Base-by-base conservation (phyloP, 2,113 vertebrate species). In the Struthidea cinerea region DNA sequence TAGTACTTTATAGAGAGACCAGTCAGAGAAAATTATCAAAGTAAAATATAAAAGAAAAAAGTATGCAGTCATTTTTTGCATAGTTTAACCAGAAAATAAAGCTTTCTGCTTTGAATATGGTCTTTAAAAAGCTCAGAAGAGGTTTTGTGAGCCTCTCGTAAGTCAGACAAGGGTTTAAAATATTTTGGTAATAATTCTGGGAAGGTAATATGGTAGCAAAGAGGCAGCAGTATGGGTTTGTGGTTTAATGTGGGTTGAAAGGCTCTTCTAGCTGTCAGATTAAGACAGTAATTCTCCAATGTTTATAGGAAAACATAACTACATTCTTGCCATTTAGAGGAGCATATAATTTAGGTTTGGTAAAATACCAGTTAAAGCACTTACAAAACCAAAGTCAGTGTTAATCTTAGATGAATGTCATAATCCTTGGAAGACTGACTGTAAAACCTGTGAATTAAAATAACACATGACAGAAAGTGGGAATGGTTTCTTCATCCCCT, bases 371-470 rank as follows among this genome's bases (percentile, higher is more conserved):
- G 35, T 35, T 85, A 55, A 93, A 96, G 33, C 30, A 68, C 42
- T 89, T 83, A 65, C 63, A 70, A 80, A 57, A 63, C 49, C 44
- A 44, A 64, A 84, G 82, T 93, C 81, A 53, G 52, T 39, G 30
- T 86, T 87, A 87, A 49, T 89, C 53, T 79, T 63, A 83, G 35
- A 88, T 94, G 95, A 80, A 39, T 90, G 23, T 93, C 67, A 91
- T 68, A 94, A 93, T 94, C 82, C 65, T 91, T 96, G 65, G 96
- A 94, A 71, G 44, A 59, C 30, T 79, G 42, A 50, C 82, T 96
- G 56, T 22, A 78, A 92, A 93, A 93, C 15, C 52, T 91, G 27
- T 92, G 91, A 96, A 85, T 94, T 92, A 90, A 95, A 94, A 41
- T 75, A 95, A 87, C 61, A 73, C 16, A 75, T 46, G 71, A 94